Evolutionary conservation across 2,888 invertebrate genomes (phyloP).

Genomic region (Tetropium fuscum): DNA sequence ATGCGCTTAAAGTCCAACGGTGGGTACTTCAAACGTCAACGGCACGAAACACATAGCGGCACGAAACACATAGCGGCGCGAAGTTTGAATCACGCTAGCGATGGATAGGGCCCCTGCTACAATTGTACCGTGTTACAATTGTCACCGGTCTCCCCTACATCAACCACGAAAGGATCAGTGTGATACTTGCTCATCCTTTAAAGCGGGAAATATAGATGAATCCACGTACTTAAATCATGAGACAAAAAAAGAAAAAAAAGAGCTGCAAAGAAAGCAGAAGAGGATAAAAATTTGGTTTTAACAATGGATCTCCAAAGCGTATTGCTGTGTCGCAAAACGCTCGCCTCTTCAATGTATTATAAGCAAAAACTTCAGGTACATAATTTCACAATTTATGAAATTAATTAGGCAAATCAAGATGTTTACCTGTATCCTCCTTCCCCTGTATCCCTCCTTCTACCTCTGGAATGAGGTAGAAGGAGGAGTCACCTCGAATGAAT

Average conservation of each 20-base stretch:
- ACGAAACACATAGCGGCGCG: too few species aligned
- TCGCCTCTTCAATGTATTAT: conserved; percentile 33
- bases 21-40: too few species aligned
- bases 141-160: too few species aligned
- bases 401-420: conserved; percentile 29
- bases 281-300: conserved; percentile 8
- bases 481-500: conserved; percentile 30
- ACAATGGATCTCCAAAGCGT: conserved; percentile 37
- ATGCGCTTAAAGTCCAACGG: too few species aligned
- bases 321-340: conserved; percentile 27
- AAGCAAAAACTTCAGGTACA: conserved; percentile 35
- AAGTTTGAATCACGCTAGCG: too few species aligned
- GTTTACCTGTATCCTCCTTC: too few species aligned
- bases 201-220: not conserved
- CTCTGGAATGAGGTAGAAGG: conserved; percentile 32
- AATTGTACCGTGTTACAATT: too few species aligned
- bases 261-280: not conserved
- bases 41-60: too few species aligned
- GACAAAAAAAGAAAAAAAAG: not conserved
- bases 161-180: not conserved
- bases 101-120: too few species aligned
- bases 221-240: not conserved
- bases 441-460: too few species aligned
- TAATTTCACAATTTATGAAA: conserved; percentile 31
- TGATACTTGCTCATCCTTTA: not conserved